phyloP scores from a whole-genome alignment of 30 jellyfish, hydroid and myxozoan species.

The Pelagia noctiluca region DNA sequence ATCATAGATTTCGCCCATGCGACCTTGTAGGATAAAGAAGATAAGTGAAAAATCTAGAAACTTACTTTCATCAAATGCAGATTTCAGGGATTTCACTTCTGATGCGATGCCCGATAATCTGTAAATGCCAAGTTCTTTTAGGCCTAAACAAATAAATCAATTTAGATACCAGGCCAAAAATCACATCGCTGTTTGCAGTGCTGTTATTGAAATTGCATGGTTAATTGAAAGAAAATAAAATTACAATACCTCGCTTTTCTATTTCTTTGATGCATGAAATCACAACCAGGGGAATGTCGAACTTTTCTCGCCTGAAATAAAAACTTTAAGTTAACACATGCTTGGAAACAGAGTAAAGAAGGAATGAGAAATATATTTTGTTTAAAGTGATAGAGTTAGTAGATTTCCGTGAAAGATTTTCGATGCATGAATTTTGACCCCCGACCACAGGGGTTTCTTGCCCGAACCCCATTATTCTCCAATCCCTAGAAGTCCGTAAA shows the following conservation, averaged over 20 bases:
- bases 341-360: not conserved
- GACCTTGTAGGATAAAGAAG: too few relatives aligned
- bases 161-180: too few relatives aligned
- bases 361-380: slow-evolving; percentile 2
- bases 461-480: too few relatives aligned
- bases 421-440: too few relatives aligned
- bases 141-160: slow-evolving; percentile 53
- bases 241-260: slow-evolving; percentile 89
- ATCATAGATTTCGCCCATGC: too few relatives aligned
- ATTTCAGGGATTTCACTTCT: slow-evolving; percentile 81
- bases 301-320: slow-evolving; percentile 84
- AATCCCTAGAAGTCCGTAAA: too few relatives aligned
- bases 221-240: not conserved
- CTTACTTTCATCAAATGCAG: slow-evolving; percentile 93
- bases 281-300: slow-evolving; percentile 88
- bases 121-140: slow-evolving; percentile 93
- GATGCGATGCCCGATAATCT: slow-evolving; percentile 96
- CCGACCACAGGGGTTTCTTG: too few relatives aligned
- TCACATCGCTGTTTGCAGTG: not conserved
- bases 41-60: too few relatives aligned
- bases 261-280: slow-evolving; percentile 92
- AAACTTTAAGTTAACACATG: not conserved
- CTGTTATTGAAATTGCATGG: not conserved
- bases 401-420: too few relatives aligned
- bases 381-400: too few relatives aligned